Percentiles rank a stretch among this genome's conserved stretches.
Conservation (phyloP, 2,888 invertebrate species). For the Caenorhabditis becei region DNA sequence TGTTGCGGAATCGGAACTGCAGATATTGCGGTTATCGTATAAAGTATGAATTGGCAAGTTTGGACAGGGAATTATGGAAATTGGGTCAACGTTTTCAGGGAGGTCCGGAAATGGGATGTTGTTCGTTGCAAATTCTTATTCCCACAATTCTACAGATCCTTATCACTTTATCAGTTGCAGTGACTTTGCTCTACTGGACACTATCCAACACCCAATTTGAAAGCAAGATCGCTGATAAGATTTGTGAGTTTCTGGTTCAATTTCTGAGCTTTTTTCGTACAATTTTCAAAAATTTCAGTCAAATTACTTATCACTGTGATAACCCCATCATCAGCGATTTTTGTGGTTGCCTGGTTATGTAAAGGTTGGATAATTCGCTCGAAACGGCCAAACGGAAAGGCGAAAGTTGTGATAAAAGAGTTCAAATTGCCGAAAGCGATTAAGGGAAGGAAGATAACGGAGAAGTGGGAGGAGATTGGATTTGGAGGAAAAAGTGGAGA, state of each 20-base stretch:
- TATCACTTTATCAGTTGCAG: no score
- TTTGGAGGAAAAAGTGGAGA: slow-evolving; percentile 1
- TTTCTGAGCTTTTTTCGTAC: no score
- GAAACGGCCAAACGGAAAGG: not conserved
- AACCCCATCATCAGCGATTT: not conserved
- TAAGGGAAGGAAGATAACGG: not conserved
- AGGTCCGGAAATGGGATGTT: not conserved
- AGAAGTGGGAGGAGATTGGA: slow-evolving; percentile 22
- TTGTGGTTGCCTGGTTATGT: not conserved
- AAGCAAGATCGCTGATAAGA: no score
- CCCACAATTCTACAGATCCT: no score
- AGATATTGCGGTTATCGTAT: slow-evolving; percentile 16
- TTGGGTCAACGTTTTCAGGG: not conserved
- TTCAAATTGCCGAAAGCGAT: not conserved
- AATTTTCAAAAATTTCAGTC: not conserved
- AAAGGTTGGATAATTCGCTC: not conserved
- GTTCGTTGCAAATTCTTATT: no score
- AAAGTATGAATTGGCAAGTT: not conserved
- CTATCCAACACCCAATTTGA: no score
- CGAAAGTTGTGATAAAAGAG: slow-evolving; percentile 1
- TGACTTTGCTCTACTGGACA: no score
- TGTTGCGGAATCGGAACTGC: not conserved
- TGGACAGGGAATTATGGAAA: not conserved
- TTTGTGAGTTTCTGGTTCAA: no score
- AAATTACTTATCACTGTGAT: not conserved